A percentile compares a stretch with the other conserved stretches of the same genome.
These are phyloP conservation scores for Grallaria varia DNA, from an alignment of 2,113 vertebrate species.

Conservation along the genomic window DNA sequence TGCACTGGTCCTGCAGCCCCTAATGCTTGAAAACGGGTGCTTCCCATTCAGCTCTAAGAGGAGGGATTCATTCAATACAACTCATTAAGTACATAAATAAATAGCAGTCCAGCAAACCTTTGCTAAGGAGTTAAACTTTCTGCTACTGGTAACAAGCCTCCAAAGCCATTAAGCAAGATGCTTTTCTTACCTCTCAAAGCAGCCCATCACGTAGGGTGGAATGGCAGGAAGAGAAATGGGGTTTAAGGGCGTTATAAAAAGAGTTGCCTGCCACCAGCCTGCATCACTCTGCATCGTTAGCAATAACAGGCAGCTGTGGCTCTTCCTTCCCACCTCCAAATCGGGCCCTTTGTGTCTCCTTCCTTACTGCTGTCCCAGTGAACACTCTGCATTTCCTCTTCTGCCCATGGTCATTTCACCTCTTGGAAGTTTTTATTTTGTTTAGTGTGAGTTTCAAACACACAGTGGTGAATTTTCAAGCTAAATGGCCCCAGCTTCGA, in stretches of 20 bases:
- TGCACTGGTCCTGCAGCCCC: background rate
- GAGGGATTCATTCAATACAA: background rate
- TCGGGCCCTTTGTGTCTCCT: background rate
- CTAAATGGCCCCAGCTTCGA: background rate
- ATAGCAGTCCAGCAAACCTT: background rate
- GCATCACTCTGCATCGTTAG: background rate
- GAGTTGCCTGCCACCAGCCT: background rate
- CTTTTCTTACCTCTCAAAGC: background rate
- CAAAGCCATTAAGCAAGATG: background rate
- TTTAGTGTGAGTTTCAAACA: background rate
- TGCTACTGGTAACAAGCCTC: background rate
- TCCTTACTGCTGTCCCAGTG: background rate
- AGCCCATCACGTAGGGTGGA: fast-evolving
- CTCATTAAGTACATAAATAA: background rate
- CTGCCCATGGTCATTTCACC: background rate
- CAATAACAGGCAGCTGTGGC: background rate
- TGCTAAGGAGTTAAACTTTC: background rate
- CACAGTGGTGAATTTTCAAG: fast-evolving
- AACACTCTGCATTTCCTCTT: background rate
- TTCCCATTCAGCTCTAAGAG: background rate
- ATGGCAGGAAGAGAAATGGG: background rate
- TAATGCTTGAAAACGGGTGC: background rate
- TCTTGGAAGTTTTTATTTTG: background rate
- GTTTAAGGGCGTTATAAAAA: background rate
- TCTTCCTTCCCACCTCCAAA: background rate